Base-by-base conservation (phyloP, 2,113 vertebrate genomes). In the Stomatorhinus ivindoensis region DNA sequence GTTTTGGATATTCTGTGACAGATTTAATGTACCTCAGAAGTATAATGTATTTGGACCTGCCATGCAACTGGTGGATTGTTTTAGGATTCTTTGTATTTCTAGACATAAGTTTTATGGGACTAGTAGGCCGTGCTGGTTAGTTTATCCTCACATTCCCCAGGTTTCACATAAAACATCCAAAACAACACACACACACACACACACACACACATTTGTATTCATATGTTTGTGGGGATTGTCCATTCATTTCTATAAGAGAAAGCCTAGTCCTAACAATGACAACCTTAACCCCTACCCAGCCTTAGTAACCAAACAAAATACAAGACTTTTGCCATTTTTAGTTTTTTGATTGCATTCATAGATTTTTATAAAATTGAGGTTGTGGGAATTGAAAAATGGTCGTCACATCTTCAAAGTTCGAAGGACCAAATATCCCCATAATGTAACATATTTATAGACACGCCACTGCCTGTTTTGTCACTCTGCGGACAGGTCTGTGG, bases 401-500 rank as follows among this genome's bases (percentile, higher is more conserved):
- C 51, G 1, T 53, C 15, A 53, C 51, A 50, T 50, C 51, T 53
- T 53, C 51, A 53, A 53, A 53, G 17, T 53, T 50, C 48, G 15
- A 51, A 51, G 51, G 51, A 21, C 17, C 17, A 53, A 53, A 6
- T 53, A 4, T 53, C 51, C 17, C 51, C 51, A 21, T 55, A 55
- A 6, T 55, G 53, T 55, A 6, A 82, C 19, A 24, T 27, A 31
- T 19, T 31, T 3, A 69, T 27, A 69, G n/a, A 31, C 27, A 69
- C 3, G 3, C 61, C n/a, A 27, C 61, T 27, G 9, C 10, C 24
- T 84, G 44, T 46, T 8, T 13, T 13, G 3, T 39, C 11, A 21
- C 13, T 47, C 42, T 58, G 19, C 2, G 21, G 19, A 15, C 92
- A 98, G 99, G 98, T 99, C 21, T 98, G 98, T 92, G 99, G 99